These are phyloP conservation scores for Thera britannica DNA, from an alignment of 2,888 invertebrate species.

Conservation along the genomic window DNA sequence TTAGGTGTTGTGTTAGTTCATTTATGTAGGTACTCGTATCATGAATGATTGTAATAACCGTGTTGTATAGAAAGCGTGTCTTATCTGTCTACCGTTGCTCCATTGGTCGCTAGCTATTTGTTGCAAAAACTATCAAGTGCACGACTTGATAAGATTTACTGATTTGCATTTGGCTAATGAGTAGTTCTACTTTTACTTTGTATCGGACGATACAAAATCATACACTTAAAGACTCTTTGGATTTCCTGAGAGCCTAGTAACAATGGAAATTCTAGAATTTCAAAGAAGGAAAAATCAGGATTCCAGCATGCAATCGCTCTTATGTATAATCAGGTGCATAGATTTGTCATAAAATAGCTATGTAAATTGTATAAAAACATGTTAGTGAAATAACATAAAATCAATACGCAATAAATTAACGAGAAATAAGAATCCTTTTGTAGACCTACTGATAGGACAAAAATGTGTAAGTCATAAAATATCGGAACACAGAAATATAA, in stretches of 20 bases:
- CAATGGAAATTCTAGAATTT: neutral
- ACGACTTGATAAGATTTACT: constrained; percentile 30
- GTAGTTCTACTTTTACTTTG: constrained; percentile 7
- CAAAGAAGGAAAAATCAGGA: neutral
- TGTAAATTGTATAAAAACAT: neutral
- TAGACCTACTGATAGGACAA: too few relatives aligned
- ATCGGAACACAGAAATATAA: too few relatives aligned
- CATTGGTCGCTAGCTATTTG: constrained; percentile 57
- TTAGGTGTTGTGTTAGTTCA: constrained; percentile 7
- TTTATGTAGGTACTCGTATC: constrained; percentile 7
- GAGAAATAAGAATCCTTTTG: too few relatives aligned
- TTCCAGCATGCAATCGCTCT: constrained; percentile 3
- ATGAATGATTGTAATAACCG: constrained; percentile 36
- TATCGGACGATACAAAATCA: neutral
- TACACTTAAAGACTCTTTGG: too few relatives aligned
- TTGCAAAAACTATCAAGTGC: constrained; percentile 49
- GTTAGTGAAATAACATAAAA: too few relatives aligned
- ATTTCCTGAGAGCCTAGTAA: neutral
- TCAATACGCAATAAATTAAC: too few relatives aligned
- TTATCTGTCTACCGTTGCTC: constrained; percentile 50
- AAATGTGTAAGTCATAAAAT: too few relatives aligned
- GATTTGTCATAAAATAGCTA: neutral
- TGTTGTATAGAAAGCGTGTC: constrained; percentile 56
- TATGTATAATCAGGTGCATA: constrained; percentile 5
- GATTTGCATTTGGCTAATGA: constrained; percentile 32